Conservation (phyloP, 2,888 invertebrate species). For the Mesorhabditis belari region DNA sequence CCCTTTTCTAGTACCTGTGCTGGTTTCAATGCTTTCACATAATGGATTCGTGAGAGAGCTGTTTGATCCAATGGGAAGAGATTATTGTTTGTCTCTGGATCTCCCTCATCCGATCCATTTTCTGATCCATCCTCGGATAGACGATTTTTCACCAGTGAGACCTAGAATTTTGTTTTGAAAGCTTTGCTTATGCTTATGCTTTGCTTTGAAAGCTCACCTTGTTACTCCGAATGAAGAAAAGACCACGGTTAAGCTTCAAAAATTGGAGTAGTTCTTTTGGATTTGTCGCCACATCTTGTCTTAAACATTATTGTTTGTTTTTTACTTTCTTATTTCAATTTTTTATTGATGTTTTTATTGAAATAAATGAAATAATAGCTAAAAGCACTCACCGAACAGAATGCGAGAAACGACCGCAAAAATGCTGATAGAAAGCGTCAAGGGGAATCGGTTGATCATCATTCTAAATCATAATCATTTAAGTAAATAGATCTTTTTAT, state of each 20-base stretch:
- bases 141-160: constrained; percentile 44
- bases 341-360: too few relatives aligned
- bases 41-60: constrained; percentile 39
- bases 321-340: too few relatives aligned
- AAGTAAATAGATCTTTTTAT: not conserved
- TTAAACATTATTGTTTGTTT: too few relatives aligned
- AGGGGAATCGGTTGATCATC: constrained; percentile 51
- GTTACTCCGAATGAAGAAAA: constrained; percentile 86
- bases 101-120: constrained; percentile 40
- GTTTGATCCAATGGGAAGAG: constrained; percentile 46
- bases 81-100: constrained; percentile 37
- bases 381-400: too few relatives aligned
- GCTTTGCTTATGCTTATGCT: too few relatives aligned
- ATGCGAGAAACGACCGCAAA: constrained; percentile 52
- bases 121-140: constrained; percentile 48
- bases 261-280: constrained; percentile 82
- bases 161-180: constrained; percentile 10
- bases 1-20: too few relatives aligned
- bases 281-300: constrained; percentile 74
- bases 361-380: too few relatives aligned
- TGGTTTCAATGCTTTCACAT: constrained; percentile 45
- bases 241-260: constrained; percentile 83
- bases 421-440: constrained; percentile 48
- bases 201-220: constrained; percentile 55
- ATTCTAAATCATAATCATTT: constrained; percentile 24